Evolutionary conservation across 2,797 vertebrate species (phyloP), one percentile per base, ranked within the genome.

Genomic region (Chiloscyllium punctatum): DNA sequence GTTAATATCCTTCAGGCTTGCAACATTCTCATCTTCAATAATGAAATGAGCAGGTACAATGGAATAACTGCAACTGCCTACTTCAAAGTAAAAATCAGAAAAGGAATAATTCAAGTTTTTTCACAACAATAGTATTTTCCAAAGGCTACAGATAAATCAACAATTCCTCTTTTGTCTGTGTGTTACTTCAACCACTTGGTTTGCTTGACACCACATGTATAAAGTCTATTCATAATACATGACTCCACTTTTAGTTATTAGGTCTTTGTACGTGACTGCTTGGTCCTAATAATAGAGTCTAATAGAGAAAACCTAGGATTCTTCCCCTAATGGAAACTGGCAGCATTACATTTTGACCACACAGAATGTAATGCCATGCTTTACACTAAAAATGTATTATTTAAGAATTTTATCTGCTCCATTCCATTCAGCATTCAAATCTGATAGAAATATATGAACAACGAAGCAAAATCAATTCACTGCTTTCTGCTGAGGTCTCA

Each of bases 391-490:
- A 98, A 98, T 98, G 98, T 98, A 98, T 98, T 98, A 98, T 98
- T 98, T 98, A 98, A 98, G 97, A 98, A 97, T 98, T 98, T 98
- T 98, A 27, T 74, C 98, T 98, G 97, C 98, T 98, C 98, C 97
- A 97, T 97, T 97, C 98, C 97, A 98, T 98, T 97, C 97, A 98
- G 97, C 98, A 98, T 98, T 97, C 98, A 98, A 98, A 98, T 98
- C 97, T 98, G 98, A 98, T 98, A 98, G 98, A 98, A 98, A 98
- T 98, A 98, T 98, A 98, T 98, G 98, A 98, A 98, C 98, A 97
- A 97, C 97, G 98, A 98, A 97, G 98, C 97, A 97, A 97, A 97
- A 98, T 97, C 98, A 98, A 98, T 98, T 98, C 98, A 98, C 98
- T 98, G 97, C 97, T 97, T 97, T 98, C 98, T 98, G 98, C 98